phyloP scores from a whole-genome alignment of 2,888 invertebrate genomes.

The Lochmaea crataegi region DNA sequence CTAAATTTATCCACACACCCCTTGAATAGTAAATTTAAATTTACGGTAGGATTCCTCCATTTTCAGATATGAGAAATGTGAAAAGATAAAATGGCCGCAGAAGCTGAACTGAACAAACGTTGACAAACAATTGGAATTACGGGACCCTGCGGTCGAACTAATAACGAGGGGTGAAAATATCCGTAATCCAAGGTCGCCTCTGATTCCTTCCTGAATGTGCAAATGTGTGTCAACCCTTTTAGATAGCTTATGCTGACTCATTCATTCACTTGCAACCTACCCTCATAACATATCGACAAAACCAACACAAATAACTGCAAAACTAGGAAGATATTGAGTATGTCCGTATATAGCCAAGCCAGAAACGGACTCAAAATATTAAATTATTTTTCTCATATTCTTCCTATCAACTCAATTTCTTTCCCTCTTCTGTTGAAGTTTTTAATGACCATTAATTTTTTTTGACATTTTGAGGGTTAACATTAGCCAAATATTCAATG shows the following conservation, averaged over 20 bases:
- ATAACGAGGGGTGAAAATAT: slow-evolving; percentile 23
- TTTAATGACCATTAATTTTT: no score
- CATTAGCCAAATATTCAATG: no score
- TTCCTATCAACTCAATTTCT: not conserved
- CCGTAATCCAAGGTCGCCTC: slow-evolving; percentile 19
- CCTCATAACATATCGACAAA: slow-evolving; percentile 37
- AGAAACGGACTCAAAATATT: not conserved
- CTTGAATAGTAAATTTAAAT: not conserved
- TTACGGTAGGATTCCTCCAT: not conserved
- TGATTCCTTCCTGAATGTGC: slow-evolving; percentile 47
- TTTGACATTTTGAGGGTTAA: no score
- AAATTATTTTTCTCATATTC: not conserved
- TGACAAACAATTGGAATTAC: slow-evolving; percentile 13
- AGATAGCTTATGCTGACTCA: slow-evolving; percentile 53
- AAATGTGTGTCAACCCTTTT: slow-evolving; percentile 59
- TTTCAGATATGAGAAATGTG: not conserved
- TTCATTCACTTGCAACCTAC: slow-evolving; percentile 53
- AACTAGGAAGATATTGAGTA: slow-evolving; percentile 56
- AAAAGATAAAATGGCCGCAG: slow-evolving; percentile 8
- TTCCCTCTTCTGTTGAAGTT: no score
- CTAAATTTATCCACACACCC: no score
- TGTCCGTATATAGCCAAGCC: slow-evolving; percentile 28
- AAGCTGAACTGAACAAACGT: not conserved
- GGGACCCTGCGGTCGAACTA: slow-evolving; percentile 6
- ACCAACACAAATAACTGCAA: slow-evolving; percentile 52